A percentile compares a stretch with the other conserved stretches of the same genome.
Conservation (phyloP, 2,113 vertebrate genomes). For the Natator depressus region DNA sequence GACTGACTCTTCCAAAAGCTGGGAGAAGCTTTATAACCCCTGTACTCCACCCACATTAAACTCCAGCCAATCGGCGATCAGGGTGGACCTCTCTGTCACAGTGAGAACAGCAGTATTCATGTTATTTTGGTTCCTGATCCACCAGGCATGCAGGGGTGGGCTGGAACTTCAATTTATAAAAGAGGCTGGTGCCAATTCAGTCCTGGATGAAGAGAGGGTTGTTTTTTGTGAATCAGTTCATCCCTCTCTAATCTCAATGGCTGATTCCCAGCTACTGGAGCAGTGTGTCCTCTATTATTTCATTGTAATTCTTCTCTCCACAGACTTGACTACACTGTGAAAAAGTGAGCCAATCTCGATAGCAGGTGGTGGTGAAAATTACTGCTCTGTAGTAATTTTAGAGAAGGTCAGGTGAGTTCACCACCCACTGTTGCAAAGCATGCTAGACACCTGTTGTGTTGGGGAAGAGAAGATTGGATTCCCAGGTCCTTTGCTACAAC, state of each 20-base stretch:
- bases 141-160: neutral
- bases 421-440: neutral
- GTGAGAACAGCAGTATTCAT: neutral
- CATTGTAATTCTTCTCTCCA: neutral
- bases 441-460: fast-evolving
- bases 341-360: neutral
- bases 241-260: neutral
- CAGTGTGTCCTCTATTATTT: fast-evolving
- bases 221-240: neutral
- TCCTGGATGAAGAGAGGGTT: neutral
- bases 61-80: neutral
- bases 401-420: neutral
- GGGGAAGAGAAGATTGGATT: neutral
- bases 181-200: neutral
- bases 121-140: neutral
- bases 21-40: neutral
- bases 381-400: neutral
- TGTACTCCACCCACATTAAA: neutral
- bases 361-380: neutral
- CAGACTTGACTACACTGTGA: neutral
- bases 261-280: neutral
- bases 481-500: neutral
- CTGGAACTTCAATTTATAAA: neutral
- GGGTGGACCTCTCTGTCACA: neutral
- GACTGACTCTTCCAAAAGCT: neutral